Evolutionary conservation across 2,797 vertebrate genomes (phyloP), one percentile per base, ranked within the genome.

Genomic region (Myripristis murdjan): DNA sequence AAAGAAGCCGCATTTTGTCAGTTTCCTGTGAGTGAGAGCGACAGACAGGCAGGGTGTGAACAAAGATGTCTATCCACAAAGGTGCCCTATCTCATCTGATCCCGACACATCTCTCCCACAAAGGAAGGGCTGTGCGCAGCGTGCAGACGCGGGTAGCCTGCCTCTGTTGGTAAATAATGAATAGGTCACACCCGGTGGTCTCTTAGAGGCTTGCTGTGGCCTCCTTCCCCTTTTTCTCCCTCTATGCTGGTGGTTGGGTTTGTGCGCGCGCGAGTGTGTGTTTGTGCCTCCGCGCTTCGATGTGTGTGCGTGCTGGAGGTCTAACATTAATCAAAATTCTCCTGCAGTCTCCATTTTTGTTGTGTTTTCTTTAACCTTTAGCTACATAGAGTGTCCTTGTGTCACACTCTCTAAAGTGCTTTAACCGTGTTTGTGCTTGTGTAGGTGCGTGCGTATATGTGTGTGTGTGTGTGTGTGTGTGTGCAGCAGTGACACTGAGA

Each of bases 161-260:
- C 68, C 74, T 81, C 69, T 85, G 83, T 83, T 84, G 79, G 89
- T 92, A 90, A 91, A 91, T 93, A 90, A 93, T 91, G 89, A 90
- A 92, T 90, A 87, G 76, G 86, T 91, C 87, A 91, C 88, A 90
- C 87, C 89, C 91, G 85, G 88, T 89, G 88, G 90, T 91, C 89
- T 87, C 75, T 80, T 57, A 64, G 64, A 84, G 81, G 75, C 77
- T 73, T 46, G 58, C 81, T 73, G 67, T 79, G 64, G 85, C 79
- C 79, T 76, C 74, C 44, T 31, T 87, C 65, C 79, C 72, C 81
- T 70, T 69, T 6, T 31, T 53, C 37, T 12, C 24, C 26, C 47
- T 39, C 48, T 53, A 33, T 5, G 52, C 59, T 11, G 64, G 55
- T 57, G 75, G 65, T 76, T 74, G 55, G 61, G 70, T 58, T 49